A percentile compares a stretch with the other conserved stretches of the same genome.
Conservation (phyloP, 2,797 vertebrate genomes). For the Prionace glauca region DNA sequence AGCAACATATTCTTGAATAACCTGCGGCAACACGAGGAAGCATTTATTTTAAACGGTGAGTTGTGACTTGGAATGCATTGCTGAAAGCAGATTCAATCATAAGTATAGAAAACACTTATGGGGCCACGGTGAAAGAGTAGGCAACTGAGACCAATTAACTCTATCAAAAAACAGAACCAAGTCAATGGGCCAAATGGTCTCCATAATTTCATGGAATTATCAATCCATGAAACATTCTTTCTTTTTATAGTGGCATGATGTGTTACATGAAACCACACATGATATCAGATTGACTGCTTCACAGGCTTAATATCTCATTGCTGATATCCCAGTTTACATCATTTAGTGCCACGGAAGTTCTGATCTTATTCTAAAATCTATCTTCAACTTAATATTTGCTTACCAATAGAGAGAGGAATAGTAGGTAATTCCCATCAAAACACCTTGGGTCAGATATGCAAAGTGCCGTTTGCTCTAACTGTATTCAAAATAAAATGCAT, state of each 20-base stretch:
- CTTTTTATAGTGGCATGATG: neutral
- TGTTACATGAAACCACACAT: neutral
- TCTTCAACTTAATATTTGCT: neutral
- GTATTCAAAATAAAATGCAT: neutral
- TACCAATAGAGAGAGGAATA: neutral
- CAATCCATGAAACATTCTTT: neutral
- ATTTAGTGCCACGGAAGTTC: neutral
- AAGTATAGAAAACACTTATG: neutral
- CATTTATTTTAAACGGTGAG: neutral
- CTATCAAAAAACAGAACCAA: neutral
- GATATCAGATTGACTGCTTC: neutral
- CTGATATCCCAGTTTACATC: neutral
- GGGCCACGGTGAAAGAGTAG: neutral
- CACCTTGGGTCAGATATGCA: neutral
- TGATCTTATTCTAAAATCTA: neutral
- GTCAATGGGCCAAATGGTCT: neutral
- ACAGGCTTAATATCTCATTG: neutral
- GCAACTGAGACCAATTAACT: neutral
- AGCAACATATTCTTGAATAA: constrained; percentile 79
- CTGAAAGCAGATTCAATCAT: neutral
- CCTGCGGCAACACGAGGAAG: constrained; percentile 53
- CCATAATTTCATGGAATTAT: neutral
- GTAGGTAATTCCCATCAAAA: neutral
- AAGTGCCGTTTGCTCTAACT: neutral
- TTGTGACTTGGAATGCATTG: neutral